Base-by-base conservation (phyloP, 2,113 vertebrate species). In the Carettochelys insculpta region DNA sequence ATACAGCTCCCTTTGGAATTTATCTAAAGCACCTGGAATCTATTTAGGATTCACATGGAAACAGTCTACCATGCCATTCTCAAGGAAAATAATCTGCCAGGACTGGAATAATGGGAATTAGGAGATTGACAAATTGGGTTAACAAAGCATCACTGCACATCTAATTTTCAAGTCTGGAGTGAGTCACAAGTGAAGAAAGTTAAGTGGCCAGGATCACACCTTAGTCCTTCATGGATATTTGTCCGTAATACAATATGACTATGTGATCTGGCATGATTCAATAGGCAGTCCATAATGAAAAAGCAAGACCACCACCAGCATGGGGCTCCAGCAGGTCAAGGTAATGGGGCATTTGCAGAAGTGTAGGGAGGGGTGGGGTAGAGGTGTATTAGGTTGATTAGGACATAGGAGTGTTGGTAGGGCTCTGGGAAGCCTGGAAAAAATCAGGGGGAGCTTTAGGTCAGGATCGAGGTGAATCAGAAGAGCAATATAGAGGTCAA, bases 71-170 rank as follows among this genome's bases (percentile, higher is more conserved):
- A 78, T 48, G 71, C 92, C 73, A 68, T 90, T 95, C 94, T 90
- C 85, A 86, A 95, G 93, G 90, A 88, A 92, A 92, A 94, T 91
- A 89, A 95, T 94, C 90, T 95, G 82, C 80, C 68, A 68, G 86
- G 22, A 41, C 71, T 84, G 89, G 81, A 43, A 93, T 93, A 94
- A 93, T 89, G 81, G 77, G 77, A 52, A 81, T 93, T 92, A 92
- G 89, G 82, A 94, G 56, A 41, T 92, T 53, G 81, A 94, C 92
- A 95, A 95, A 94, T 89, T 94, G 61, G 52, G 76, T 94, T 93
- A 92, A 93, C 90, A 93, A 94, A 95, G 94, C 75, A 88, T 88
- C 94, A 95, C 90, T 90, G 68, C 92, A 90, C 92, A 75, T 82
- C 38, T 92, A 93, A 43, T 78, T 87, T 95, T 93, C 41, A 94